phyloP scores from a whole-genome alignment of 2,797 vertebrate species.

The Hydrolagus colliei region DNA sequence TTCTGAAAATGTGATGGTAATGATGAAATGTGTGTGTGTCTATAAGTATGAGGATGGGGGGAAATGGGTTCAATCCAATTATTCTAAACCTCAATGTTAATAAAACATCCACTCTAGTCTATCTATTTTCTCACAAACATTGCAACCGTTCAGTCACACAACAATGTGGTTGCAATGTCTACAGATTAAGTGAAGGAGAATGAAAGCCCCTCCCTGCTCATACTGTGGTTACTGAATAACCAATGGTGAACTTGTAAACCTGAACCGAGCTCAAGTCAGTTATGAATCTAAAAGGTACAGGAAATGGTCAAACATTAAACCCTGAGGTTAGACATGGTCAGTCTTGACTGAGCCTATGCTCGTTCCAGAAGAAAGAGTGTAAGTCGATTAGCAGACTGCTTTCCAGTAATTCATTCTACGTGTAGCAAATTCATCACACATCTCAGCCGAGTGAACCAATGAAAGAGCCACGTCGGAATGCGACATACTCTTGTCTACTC shows the following conservation, averaged over 20 bases:
- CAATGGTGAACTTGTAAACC: background rate
- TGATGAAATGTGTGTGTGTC: too few species aligned
- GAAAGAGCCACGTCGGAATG: too few species aligned
- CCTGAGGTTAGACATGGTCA: background rate
- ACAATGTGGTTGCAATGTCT: background rate
- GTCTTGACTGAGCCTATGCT: too few species aligned
- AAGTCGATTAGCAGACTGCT: too few species aligned
- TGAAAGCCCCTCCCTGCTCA: background rate
- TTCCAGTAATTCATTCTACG: too few species aligned
- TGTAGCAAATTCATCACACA: too few species aligned
- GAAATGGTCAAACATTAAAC: constrained; percentile 28
- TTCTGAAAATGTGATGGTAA: too few species aligned
- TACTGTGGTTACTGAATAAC: constrained; percentile 19
- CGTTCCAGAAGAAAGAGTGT: too few species aligned
- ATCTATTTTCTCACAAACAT: background rate
- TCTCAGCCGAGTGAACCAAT: too few species aligned
- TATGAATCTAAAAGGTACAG: background rate
- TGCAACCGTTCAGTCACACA: background rate
- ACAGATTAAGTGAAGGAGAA: background rate
- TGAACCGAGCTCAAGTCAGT: background rate
- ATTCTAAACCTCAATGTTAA: background rate
- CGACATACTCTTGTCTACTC: too few species aligned
- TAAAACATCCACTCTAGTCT: background rate
- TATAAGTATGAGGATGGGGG: background rate
- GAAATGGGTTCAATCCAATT: background rate